Conservation (phyloP, 2,888 invertebrate species). For the Anoncus sp. region DNA sequence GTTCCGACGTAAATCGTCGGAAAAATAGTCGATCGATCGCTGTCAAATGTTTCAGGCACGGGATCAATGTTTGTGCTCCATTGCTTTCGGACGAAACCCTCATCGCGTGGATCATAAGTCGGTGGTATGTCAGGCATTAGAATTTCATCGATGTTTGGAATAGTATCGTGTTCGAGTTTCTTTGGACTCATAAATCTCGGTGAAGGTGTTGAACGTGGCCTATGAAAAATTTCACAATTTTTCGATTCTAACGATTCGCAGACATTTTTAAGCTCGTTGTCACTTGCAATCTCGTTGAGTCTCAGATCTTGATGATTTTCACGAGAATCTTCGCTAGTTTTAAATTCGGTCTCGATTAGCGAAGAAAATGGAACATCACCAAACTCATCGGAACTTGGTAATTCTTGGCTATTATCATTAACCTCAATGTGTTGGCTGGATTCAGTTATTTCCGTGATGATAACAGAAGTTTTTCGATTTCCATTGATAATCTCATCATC, state of each 20-base stretch:
- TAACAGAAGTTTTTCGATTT: constrained; percentile 31
- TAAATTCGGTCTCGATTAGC: constrained; percentile 33
- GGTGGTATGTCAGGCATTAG: constrained; percentile 34
- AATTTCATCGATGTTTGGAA: constrained; percentile 39
- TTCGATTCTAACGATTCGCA: constrained; percentile 10
- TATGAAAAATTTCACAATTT: neutral
- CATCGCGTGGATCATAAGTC: constrained; percentile 58
- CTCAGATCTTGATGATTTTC: constrained; percentile 6
- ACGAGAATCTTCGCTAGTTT: neutral
- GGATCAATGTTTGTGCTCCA: constrained; percentile 8
- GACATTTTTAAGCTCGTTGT: neutral
- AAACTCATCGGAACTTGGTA: constrained; percentile 54
- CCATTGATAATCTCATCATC: constrained; percentile 31
- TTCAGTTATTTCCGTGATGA: constrained; percentile 52
- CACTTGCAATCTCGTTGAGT: neutral
- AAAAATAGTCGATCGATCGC: neutral
- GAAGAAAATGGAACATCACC: constrained; percentile 64
- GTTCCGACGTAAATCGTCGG: neutral
- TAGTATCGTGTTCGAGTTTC: constrained; percentile 5
- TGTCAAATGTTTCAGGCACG: neutral
- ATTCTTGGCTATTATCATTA: neutral
- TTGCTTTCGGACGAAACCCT: constrained; percentile 45
- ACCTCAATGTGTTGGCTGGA: neutral
- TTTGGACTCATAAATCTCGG: constrained; percentile 42
- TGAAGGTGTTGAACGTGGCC: constrained; percentile 28